A percentile compares a stretch with the other conserved stretches of the same genome.
phyloP scores from a whole-genome alignment of 2,888 invertebrate species.

The Habrosyne pyritoides region DNA sequence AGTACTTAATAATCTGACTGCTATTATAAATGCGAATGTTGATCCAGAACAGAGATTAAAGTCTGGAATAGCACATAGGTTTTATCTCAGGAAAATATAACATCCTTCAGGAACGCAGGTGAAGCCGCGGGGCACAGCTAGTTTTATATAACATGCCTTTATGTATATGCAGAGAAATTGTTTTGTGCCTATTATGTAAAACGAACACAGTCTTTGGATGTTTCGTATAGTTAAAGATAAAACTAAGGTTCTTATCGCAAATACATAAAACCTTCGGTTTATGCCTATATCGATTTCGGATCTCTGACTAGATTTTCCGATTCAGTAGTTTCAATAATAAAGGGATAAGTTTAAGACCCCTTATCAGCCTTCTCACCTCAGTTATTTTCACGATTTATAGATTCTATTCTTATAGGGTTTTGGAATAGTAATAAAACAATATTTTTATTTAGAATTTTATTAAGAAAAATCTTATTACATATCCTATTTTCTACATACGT shows the following conservation, averaged over 20 bases:
- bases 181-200: no score
- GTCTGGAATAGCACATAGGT: no score
- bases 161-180: no score
- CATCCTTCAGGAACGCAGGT: no score
- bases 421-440: conserved; percentile 11
- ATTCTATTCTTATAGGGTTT: not conserved
- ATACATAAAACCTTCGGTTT: conserved; percentile 4
- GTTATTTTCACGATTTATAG: not conserved
- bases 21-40: no score
- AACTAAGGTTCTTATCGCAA: not conserved
- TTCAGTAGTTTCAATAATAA: conserved; percentile 5
- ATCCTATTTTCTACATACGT: conserved; percentile 31
- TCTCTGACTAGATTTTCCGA: conserved; percentile 6
- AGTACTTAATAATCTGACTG: no score
- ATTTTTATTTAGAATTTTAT: conserved; percentile 22
- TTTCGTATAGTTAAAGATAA: not conserved
- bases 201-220: not conserved
- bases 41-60: no score
- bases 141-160: no score
- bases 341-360: not conserved
- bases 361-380: not conserved
- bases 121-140: no score
- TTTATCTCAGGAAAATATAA: no score
- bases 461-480: conserved; percentile 33
- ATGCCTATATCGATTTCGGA: conserved; percentile 5